phyloP scores from a whole-genome alignment of 2,888 invertebrate genomes.

The Nemoura dubitans region DNA sequence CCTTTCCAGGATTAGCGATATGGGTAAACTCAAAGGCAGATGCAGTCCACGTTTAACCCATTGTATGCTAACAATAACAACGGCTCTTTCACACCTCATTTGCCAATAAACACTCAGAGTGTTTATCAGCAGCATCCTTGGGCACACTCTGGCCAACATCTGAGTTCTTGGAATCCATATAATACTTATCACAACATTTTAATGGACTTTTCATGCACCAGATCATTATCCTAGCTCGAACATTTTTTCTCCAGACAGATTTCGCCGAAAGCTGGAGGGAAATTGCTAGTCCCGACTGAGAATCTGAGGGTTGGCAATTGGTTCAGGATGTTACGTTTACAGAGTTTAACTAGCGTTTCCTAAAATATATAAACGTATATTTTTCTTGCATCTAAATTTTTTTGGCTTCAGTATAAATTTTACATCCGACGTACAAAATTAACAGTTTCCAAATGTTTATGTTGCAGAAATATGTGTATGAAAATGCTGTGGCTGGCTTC shows the following conservation, averaged over 20 bases:
- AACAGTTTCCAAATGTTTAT: background rate
- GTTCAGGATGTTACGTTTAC: background rate
- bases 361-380: background rate
- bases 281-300: background rate
- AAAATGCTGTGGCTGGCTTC: background rate
- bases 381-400: background rate
- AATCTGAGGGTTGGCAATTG: background rate
- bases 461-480: background rate
- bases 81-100: background rate
- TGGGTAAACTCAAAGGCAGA: background rate
- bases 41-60: conserved; percentile 9
- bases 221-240: background rate
- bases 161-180: background rate
- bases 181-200: background rate
- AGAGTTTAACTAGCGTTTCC: background rate
- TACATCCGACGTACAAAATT: background rate
- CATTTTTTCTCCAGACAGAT: background rate
- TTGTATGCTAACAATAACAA: background rate
- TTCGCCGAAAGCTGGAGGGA: background rate
- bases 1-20: conserved; percentile 28
- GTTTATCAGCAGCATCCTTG: background rate
- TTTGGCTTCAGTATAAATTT: background rate
- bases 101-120: conserved; percentile 8
- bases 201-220: conserved; percentile 23
- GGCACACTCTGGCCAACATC: background rate